Conservation (phyloP, 2,888 invertebrate species). For the Chloromyia formosa region DNA sequence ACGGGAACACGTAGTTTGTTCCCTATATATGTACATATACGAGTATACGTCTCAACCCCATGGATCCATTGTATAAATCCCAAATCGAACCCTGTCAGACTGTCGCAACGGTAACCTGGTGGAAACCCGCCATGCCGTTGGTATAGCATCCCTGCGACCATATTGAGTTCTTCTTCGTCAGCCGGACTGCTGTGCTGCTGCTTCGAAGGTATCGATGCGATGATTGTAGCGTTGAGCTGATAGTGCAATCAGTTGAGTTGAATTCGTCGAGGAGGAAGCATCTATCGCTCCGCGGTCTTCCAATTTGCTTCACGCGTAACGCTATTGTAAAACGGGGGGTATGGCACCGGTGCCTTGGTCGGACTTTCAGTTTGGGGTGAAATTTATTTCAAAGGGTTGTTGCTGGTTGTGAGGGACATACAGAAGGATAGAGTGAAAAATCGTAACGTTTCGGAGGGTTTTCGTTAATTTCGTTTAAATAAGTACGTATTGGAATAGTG, state of each 20-base stretch:
- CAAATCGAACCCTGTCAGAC: too few relatives aligned
- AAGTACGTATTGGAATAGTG: constrained; percentile 15
- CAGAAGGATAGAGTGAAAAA: too few relatives aligned
- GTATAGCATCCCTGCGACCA: too few relatives aligned
- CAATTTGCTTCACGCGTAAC: constrained; percentile 16
- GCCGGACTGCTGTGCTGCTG: neutral
- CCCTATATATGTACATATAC: neutral
- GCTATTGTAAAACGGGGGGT: neutral
- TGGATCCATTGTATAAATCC: too few relatives aligned
- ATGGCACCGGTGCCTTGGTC: constrained; percentile 22
- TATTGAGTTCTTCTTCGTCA: too few relatives aligned
- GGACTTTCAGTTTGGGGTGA: constrained; percentile 16
- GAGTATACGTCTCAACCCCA: too few relatives aligned
- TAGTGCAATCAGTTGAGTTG: constrained; percentile 41
- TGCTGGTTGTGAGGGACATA: too few relatives aligned
- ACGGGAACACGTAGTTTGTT: too few relatives aligned
- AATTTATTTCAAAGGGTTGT: constrained; percentile 21
- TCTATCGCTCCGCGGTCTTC: constrained; percentile 18
- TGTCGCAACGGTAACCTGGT: too few relatives aligned
- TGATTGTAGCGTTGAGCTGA: constrained; percentile 2
- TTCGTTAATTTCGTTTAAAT: too few relatives aligned
- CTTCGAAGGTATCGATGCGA: neutral
- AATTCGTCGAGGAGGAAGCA: constrained; percentile 24
- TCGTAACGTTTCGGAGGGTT: too few relatives aligned
- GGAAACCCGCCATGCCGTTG: too few relatives aligned